Conservation (phyloP, 1,140 invertebrate genomes). For the Glomeris maerens region DNA sequence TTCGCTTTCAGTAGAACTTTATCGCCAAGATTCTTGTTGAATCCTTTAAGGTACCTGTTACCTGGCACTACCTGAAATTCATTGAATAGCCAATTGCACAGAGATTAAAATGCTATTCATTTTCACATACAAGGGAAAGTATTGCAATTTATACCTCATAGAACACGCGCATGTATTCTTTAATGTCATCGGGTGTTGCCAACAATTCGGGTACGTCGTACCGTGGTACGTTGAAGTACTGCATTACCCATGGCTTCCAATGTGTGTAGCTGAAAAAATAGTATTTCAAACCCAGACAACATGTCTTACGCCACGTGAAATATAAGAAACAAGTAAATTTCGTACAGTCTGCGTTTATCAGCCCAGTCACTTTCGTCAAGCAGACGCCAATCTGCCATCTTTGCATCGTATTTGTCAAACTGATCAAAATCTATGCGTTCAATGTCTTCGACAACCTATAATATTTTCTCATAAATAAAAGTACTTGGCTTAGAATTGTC, state of each 20-base stretch:
- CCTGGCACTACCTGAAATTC: slow-evolving; percentile 30
- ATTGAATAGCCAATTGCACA: neutral
- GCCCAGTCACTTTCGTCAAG: slow-evolving; percentile 43
- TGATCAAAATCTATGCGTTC: slow-evolving; percentile 59
- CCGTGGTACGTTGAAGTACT: slow-evolving; percentile 36
- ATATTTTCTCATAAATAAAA: too few relatives aligned
- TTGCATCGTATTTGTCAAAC: slow-evolving; percentile 35
- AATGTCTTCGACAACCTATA: slow-evolving; percentile 54
- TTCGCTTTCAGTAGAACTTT: slow-evolving; percentile 24
- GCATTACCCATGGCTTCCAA: slow-evolving; percentile 40
- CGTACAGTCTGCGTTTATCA: slow-evolving; percentile 36
- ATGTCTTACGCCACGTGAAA: slow-evolving; percentile 11
- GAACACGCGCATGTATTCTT: slow-evolving; percentile 8
- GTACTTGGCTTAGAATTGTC: neutral
- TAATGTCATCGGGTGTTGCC: slow-evolving; percentile 12
- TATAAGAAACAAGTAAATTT: slow-evolving; percentile 12
- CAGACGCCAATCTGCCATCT: slow-evolving; percentile 56
- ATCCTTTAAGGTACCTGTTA: slow-evolving; percentile 37
- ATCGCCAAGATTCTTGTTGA: slow-evolving; percentile 39
- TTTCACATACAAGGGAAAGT: slow-evolving; percentile 1
- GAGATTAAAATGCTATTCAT: neutral
- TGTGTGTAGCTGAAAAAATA: slow-evolving; percentile 40
- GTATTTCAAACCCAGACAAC: slow-evolving; percentile 1
- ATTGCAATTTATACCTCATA: slow-evolving; percentile 12
- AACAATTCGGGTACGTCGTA: slow-evolving; percentile 20